Evolutionary conservation across 2,888 invertebrate genomes (phyloP), one percentile per base, ranked within the genome.

Genomic region (Pseudococcus longispinus): DNA sequence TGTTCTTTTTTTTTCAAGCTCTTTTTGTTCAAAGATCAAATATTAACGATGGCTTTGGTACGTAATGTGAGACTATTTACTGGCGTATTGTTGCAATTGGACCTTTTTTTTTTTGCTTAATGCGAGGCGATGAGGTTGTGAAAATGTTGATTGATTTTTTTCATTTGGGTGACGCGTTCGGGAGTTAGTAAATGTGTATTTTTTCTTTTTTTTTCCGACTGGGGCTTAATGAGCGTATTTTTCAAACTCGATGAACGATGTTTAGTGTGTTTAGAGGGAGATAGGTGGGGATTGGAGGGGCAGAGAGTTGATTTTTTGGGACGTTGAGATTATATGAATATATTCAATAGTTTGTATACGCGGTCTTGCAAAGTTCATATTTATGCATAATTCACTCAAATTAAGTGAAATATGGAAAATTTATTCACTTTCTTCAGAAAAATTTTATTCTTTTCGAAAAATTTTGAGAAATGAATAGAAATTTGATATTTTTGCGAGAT

Each of bases 31-130:
- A 70, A 70, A 70, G 29, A 70, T 26, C 70, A 70, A 29, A 15
- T 70, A 70, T 70, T 70, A 70, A 70, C 70, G 70, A 70, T 70
- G 70, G 77, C 42, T 42, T 37, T 26, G 20, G 37, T 37, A 20
- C 77, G 77, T 80, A 80, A 80, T 80, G 77, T 32, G 77, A 80
- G 77, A 80, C 77, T 80, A 80, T 80, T 80, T 80, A 80, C 77
- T 42, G 42, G 42, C 18, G 42, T 80, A 80, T 80, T 80, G 77
- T 80, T 80, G 29, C 42, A 80, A 70, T 70, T 70, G 37, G 42
- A 80, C 77, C 77, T 80, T 80, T 80, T 80, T 80, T 77, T 80
- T 11, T 80, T 4, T 42, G 3, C 60, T 60, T 60, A 60, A 60
- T 80, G 42, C 18, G 42, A 18, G 18, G 20, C 77, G 77, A 70